These are phyloP conservation scores for Greenwoodochromis staneri DNA, from an alignment of 2,113 vertebrate genomes.

Conservation along the genomic window DNA sequence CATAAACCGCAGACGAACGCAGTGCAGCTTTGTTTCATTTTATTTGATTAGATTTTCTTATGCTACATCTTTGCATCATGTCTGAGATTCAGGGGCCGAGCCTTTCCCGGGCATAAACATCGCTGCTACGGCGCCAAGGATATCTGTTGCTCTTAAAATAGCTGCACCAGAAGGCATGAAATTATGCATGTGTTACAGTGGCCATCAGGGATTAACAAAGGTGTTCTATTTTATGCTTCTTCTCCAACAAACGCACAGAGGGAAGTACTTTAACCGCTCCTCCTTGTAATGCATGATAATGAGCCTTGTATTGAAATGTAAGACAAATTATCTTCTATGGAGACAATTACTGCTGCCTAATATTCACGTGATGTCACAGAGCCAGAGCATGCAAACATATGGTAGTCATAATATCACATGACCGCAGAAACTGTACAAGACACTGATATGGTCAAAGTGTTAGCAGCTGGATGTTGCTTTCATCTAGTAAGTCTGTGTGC, in stretches of 20 bases:
- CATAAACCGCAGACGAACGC: not conserved
- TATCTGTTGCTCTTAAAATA: conserved; percentile 67
- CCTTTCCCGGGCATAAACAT: conserved; percentile 52
- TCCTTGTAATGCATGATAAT: conserved; percentile 25
- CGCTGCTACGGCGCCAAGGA: conserved; percentile 47
- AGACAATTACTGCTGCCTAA: not conserved
- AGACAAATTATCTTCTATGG: not conserved
- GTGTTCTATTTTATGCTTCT: conserved; percentile 51
- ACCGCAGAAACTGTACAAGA: not conserved
- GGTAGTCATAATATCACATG: not conserved
- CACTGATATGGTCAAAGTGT: not conserved
- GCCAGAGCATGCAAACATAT: not conserved
- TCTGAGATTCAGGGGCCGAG: conserved; percentile 22
- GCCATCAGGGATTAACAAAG: conserved; percentile 64
- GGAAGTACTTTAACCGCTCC: conserved; percentile 16
- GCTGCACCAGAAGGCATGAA: conserved; percentile 64
- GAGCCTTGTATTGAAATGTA: conserved; percentile 12
- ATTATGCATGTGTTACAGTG: conserved; percentile 61
- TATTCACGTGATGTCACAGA: not conserved
- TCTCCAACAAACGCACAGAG: conserved; percentile 26
- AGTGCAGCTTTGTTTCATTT: conserved; percentile 22
- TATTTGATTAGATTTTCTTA: conserved; percentile 32
- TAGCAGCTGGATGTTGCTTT: not conserved
- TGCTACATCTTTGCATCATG: conserved; percentile 31
- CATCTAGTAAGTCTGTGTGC: not conserved